phyloP scores from a whole-genome alignment of 2,797 vertebrate species.

The Falco biarmicus region DNA sequence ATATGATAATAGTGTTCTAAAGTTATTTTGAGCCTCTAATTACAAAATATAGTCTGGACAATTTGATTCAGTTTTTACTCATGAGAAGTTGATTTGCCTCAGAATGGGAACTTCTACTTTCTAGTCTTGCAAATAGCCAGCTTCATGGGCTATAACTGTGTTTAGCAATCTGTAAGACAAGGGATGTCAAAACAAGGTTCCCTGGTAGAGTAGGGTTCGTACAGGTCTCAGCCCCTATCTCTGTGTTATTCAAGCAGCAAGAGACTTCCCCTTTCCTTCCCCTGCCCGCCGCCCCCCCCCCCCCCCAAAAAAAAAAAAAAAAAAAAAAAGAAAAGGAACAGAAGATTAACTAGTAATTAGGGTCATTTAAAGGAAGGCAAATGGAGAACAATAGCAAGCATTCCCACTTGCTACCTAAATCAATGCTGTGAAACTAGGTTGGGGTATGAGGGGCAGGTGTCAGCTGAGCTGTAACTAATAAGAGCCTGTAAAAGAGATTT shows the following conservation, averaged over 20 bases:
- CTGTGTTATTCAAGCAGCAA: background rate
- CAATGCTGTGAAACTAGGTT: background rate
- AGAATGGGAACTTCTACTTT: background rate
- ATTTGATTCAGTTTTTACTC: background rate
- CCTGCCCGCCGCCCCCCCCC: too few relatives aligned
- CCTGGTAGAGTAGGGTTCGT: background rate
- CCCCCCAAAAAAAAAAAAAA: too few relatives aligned
- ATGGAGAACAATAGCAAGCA: background rate
- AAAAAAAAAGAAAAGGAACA: too few relatives aligned
- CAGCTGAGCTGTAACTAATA: background rate
- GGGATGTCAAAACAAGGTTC: background rate
- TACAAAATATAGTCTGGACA: background rate
- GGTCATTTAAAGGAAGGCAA: background rate
- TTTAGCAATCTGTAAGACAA: background rate
- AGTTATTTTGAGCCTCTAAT: background rate
- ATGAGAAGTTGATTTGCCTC: background rate
- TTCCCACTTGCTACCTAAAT: background rate
- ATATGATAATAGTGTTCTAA: accelerated
- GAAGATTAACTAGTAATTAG: background rate
- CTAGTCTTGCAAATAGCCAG: background rate
- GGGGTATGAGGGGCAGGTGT: background rate
- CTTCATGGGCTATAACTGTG: too few relatives aligned
- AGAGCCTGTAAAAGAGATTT: background rate
- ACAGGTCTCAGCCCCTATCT: background rate
- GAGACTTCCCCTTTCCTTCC: background rate